Conservation (phyloP, 1,140 invertebrate species). For the Lycorma delicatula region DNA sequence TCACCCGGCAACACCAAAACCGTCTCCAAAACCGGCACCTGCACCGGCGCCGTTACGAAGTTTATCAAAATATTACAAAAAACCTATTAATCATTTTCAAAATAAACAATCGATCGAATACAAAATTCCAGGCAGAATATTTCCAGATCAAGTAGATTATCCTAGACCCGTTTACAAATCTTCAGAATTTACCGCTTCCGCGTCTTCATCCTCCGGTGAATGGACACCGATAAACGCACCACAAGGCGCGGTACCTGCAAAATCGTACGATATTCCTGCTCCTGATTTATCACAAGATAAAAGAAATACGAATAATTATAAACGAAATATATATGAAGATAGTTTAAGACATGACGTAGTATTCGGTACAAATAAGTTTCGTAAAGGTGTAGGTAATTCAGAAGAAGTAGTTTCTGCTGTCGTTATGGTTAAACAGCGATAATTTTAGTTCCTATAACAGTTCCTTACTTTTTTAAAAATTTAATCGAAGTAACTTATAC, state of each 20-base stretch:
- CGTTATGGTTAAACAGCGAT: slow-evolving; percentile 23
- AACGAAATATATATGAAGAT: not conserved
- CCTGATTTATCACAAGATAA: slow-evolving; percentile 23
- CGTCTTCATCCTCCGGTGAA: slow-evolving; percentile 6
- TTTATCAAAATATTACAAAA: not conserved
- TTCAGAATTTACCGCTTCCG: not conserved
- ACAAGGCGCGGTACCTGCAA: slow-evolving; percentile 26
- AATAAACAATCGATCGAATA: not conserved
- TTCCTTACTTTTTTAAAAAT: too few relatives aligned
- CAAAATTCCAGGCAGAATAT: not conserved
- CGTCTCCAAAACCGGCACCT: too few relatives aligned
- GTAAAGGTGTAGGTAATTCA: not conserved
- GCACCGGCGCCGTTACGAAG: too few relatives aligned
- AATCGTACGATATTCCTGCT: slow-evolving; percentile 24
- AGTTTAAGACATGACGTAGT: not conserved
- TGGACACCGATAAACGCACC: slow-evolving; percentile 32
- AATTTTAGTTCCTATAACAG: too few relatives aligned
- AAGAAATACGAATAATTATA: not conserved
- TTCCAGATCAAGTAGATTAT: not conserved
- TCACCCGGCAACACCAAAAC: too few relatives aligned
- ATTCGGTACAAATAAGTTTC: not conserved
- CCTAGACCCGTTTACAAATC: not conserved
- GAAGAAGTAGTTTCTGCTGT: slow-evolving; percentile 27
- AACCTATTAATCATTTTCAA: not conserved
- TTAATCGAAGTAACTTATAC: too few relatives aligned